Conservation (phyloP, 2,888 invertebrate genomes). For the Noctua fimbriata region DNA sequence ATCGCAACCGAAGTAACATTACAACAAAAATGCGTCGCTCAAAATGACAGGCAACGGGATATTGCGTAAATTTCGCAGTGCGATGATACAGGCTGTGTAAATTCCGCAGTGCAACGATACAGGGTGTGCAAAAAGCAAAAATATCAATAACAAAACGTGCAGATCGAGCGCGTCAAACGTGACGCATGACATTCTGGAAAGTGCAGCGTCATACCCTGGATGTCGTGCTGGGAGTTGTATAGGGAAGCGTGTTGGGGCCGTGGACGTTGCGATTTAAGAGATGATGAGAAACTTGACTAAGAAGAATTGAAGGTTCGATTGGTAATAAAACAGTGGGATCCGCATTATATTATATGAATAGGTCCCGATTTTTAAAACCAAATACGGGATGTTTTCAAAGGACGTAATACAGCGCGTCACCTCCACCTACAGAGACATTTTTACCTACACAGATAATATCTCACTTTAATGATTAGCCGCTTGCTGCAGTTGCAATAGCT, state of each 20-base stretch:
- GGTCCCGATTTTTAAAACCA: background rate
- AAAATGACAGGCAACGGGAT: slow-evolving; percentile 23
- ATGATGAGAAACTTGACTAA: background rate
- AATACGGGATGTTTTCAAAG: background rate
- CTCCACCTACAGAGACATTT: background rate
- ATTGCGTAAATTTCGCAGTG: slow-evolving; percentile 34
- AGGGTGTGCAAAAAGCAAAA: slow-evolving; percentile 67
- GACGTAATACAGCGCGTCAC: background rate
- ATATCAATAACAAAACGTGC: slow-evolving; percentile 69
- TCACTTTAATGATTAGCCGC: background rate
- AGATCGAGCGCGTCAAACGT: slow-evolving; percentile 79
- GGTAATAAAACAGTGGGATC: background rate
- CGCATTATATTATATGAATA: background rate
- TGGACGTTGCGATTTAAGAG: slow-evolving; percentile 2
- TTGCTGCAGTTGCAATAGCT: background rate
- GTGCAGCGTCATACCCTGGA: slow-evolving; percentile 83
- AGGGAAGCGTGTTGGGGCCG: slow-evolving; percentile 6
- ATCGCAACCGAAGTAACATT: slow-evolving; percentile 4
- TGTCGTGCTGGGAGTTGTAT: slow-evolving; percentile 59
- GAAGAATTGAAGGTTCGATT: background rate
- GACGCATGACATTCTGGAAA: slow-evolving; percentile 78
- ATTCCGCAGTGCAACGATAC: slow-evolving; percentile 45
- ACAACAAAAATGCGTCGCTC: slow-evolving; percentile 22
- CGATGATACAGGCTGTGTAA: slow-evolving; percentile 52
- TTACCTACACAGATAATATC: background rate